Evolutionary conservation across 2,888 invertebrate species (phyloP), one percentile per base, ranked within the genome.

Genomic region (Cheilosia scutellata): DNA sequence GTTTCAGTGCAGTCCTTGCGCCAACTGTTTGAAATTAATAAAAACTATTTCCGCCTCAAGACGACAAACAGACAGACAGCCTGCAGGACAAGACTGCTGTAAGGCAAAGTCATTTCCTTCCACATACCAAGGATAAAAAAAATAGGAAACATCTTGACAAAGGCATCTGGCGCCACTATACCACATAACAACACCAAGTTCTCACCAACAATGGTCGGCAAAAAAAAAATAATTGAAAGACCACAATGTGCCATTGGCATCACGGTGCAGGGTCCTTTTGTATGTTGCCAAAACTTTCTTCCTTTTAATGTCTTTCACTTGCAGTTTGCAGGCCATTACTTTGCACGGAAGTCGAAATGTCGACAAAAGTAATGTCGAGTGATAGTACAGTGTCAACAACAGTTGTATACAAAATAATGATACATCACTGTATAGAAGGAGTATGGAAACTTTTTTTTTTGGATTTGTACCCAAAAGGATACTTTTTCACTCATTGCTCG

Each of bases 351-450:
- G 65, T 72, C 72, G 44, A 72, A 72, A 65, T 72, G 72, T 58
- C 79, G 31, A 65, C 71, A 51, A 27, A 57, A 71, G 29, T 58
- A 68, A 5, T 42, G 27, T 42, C 4, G 20, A 31, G 47, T 65
- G 40, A 78, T 42, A 74, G 44, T 60, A 40, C 53, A 72, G 31
- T 74, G 79, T 74, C 79, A 74, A 40, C 66, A 66, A 16, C 70
- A 63, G 62, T 63, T 6, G 40, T 25, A 65, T 5, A 27, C 13
- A 42, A 11, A 40, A 51, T 31, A 63, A 65, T 55, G 20, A 20
- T 31, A 42, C 29, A 53, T 40, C 44, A 25, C 40, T 42, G 13
- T 25, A 40, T 40, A 11, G 49, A 4, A 5, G 13, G n/a, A 13
- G 13, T 42, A 27, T 7, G 6, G 31, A 27, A 55, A 68, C 40